Base-by-base conservation (phyloP, 2,888 invertebrate genomes). In the Clistopyga incitator region DNA sequence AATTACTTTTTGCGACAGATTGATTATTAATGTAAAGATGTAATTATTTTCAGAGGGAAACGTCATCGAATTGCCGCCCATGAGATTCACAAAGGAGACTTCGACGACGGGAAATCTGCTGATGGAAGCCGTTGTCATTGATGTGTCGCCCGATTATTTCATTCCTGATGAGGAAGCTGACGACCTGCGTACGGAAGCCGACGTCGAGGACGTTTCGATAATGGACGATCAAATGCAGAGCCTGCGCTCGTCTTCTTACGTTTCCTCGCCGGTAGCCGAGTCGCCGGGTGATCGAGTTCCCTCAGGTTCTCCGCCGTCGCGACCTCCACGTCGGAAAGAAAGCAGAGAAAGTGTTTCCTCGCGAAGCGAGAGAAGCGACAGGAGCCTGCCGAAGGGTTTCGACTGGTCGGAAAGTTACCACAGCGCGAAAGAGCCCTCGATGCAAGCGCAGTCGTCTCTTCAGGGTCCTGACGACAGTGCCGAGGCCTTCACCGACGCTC, bases 51-150 rank as follows among this genome's bases (percentile, higher is more conserved):
- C 95, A 90, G 97, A 97, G 92, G 97, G 97, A 88, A 97, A 97
- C 91, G 95, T 98, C 2, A 96, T 98, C 1, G 98, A 98, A 91
- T 93, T 98, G 20, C 98, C 98, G 29, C 98, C 98, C 2, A 93
- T 98, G 88, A 94, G 98, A 84, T 98, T 98, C 92, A 96, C 97
- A 0, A 98, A 98, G 92, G 98, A 98, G 94, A 97, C 98, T 0
- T 97, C 98, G 0, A 97, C 96, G 10, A 97, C 97, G 0, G 97
- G 98, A 6, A 97, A 98, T 91, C 94, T 98, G 1, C 92, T 97
- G 0, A 97, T 98, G 97, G 98, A 98, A 94, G 98, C 98, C 0
- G 97, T 98, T 34, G 96, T 98, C 15, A 98, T 98, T 74, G 98
- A 98, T 86, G 97, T 98, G 0, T 96, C 97, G 0, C 97, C 97